Evolutionary conservation across 2,888 invertebrate genomes (phyloP), one percentile per base, ranked within the genome.

Genomic region (Cistogaster globosa): DNA sequence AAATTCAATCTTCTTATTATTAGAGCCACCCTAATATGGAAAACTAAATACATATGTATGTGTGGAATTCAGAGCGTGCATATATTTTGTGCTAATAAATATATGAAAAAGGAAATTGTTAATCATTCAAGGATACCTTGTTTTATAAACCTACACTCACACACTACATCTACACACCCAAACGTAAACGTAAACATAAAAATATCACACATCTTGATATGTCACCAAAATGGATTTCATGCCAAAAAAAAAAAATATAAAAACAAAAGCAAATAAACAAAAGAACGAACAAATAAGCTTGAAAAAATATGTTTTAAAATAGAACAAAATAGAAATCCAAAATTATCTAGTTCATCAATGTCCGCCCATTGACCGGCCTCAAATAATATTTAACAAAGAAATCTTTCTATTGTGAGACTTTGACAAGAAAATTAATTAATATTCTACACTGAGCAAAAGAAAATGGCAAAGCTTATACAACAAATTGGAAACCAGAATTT

Each of bases 121-220:
- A 68, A 69, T 51, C 68, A 69, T 78, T 69, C 60, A 69, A 78
- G 77, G 62, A 53, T 69, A 51, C 14, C 14, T 68, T 42, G 42
- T 53, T 68, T 69, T 62, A 18, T 38, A 42, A 11, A 26, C 26
- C 26, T 26, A 32, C 32, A 32, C 32, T 32, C 6, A 32, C 32
- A 32, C 6, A 5, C 6, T 32, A 5, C 6, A 2, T 32, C 7
- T 32, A 32, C 32, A 32, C 42, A 57, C n/a, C n/a, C n/a, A 32
- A 74, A 26, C 11, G n/a, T n/a, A n/a, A n/a, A n/a, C 14, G 3
- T 2, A 22, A 20, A 20, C 11, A 57, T 14, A 48, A 16, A 48
- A 14, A 48, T 38, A 20, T 18, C 22, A 36, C 22, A 58, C 22
- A 22, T 26, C 12, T 14, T 51, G 3, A 38, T 53, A 53, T 18